Percentiles rank a stretch among this genome's conserved stretches.
These are phyloP conservation scores for Acromyrmex charruanus DNA, from an alignment of 1,140 invertebrate species.

Conservation along the genomic window DNA sequence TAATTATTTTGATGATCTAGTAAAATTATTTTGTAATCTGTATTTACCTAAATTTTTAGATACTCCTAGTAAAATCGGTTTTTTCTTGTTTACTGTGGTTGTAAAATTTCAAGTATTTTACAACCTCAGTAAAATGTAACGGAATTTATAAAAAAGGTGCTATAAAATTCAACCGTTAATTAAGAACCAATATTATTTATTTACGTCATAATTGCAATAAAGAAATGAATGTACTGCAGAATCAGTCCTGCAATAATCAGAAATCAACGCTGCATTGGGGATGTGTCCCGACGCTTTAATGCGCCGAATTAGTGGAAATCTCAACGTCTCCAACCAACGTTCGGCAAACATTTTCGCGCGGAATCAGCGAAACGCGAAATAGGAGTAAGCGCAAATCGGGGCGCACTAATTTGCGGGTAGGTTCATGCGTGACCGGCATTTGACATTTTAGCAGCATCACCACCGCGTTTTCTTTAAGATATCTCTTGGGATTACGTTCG, in stretches of 20 bases:
- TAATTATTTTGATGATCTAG: too few relatives aligned
- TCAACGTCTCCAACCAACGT: background rate
- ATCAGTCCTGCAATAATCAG: background rate
- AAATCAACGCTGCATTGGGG: conserved; percentile 5
- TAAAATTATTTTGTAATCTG: too few relatives aligned
- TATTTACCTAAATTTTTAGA: too few relatives aligned
- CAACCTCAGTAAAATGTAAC: background rate
- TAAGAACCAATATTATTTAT: background rate
- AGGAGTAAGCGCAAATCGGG: conserved; percentile 49
- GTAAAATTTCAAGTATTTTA: background rate
- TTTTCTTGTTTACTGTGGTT: too few relatives aligned
- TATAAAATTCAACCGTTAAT: background rate
- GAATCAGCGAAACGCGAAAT: conserved; percentile 52
- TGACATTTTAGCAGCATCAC: conserved; percentile 13
- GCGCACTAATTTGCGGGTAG: conserved; percentile 47
- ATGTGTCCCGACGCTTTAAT: conserved; percentile 25
- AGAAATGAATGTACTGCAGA: background rate
- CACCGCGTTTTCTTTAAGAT: conserved; percentile 16
- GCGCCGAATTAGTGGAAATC: conserved; percentile 50
- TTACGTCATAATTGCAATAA: background rate
- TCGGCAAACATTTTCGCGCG: conserved; percentile 55
- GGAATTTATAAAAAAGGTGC: background rate
- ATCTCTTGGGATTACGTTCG: conserved; percentile 24
- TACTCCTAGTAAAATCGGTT: too few relatives aligned
- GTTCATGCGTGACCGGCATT: conserved; percentile 56